Base-by-base conservation (phyloP, 2,888 invertebrate genomes). In the Cryptophagus acutangulus region DNA sequence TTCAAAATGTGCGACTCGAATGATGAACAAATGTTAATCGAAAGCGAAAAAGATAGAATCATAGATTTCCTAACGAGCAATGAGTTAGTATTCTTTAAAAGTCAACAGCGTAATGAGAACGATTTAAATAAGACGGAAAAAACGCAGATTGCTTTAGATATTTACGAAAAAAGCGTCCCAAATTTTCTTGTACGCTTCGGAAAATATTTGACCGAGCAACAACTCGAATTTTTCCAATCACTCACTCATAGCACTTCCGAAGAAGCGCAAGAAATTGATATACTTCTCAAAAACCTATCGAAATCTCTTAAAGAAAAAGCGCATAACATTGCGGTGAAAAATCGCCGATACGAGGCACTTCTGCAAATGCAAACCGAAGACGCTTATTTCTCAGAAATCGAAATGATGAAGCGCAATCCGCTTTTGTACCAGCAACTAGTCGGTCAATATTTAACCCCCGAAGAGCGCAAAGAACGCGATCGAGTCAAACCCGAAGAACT, bases 331-430 rank as follows among this genome's bases (percentile, higher is more conserved):
- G 70, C 48, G 71, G 69, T 84, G 0, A 84, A 83, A 66, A 94
- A 94, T 65, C 74, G 92, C 51, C 74, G 94, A 26, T 93, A 80
- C 62, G 80, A 82, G 59, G 93, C 92, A 1, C 70, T 94, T 61
- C 79, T 86, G 56, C 75, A 81, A 57, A 67, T 94, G 49, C 72
- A 86, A 25, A 71, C 75, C 36, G 77, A 81, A 48, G 75, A 78
- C 52, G 73, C 76, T 16, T 95, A 94, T 68, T 96, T 96, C 60
- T 85, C 85, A 63, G 93, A 95, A 65, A 81, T 79, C 44, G 87
- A 91, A 73, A 96, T 96, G 95, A 89, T 91, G 80, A 82, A 81
- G 52, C 72, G 96, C 43, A 89, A 92, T 66, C 96, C 95, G 1
- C 73, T 88, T 37, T 69, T 95, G 0, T 96, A 90, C 70, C 89